Percentiles rank a stretch among this genome's conserved stretches.
Evolutionary conservation across 2,888 invertebrate genomes (phyloP).

Genomic region (Allophyes oxyacanthae): DNA sequence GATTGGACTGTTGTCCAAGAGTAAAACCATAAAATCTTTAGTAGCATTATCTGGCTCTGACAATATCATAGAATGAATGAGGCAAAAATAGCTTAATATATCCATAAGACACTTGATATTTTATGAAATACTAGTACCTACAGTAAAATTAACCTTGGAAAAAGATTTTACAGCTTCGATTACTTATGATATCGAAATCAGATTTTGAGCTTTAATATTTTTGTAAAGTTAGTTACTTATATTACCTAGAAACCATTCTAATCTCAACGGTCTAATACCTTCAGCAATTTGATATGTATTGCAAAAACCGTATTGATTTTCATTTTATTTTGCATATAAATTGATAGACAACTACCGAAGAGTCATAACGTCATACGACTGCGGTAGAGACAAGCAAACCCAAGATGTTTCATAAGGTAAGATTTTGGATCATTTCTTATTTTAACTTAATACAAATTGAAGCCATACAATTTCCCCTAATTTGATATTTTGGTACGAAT

Average conservation of each 20-base stretch:
- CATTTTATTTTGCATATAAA: slow-evolving; percentile 83
- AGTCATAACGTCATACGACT: slow-evolving; percentile 69
- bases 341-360: slow-evolving; percentile 59
- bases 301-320: slow-evolving; percentile 80
- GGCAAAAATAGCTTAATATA: too few relatives aligned
- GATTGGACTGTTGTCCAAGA: too few relatives aligned
- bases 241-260: slow-evolving; percentile 34
- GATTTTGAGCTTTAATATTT: neutral
- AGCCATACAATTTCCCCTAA: too few relatives aligned
- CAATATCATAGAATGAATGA: too few relatives aligned
- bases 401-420: slow-evolving; percentile 74
- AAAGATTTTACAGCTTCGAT: slow-evolving; percentile 7
- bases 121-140: too few relatives aligned
- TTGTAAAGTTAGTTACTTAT: neutral
- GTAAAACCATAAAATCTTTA: too few relatives aligned
- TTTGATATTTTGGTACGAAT: too few relatives aligned
- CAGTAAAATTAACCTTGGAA: slow-evolving; percentile 11
- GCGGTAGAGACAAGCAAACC: slow-evolving; percentile 44
- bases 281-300: slow-evolving; percentile 75
- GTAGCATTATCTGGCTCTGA: too few relatives aligned
- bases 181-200: slow-evolving; percentile 3
- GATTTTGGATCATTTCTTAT: neutral
- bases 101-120: neutral
- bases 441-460: too few relatives aligned
- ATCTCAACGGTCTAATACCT: slow-evolving; percentile 72